These are phyloP conservation scores for Trachelus troglodyta DNA, from an alignment of 2,888 invertebrate genomes.

Conservation along the genomic window DNA sequence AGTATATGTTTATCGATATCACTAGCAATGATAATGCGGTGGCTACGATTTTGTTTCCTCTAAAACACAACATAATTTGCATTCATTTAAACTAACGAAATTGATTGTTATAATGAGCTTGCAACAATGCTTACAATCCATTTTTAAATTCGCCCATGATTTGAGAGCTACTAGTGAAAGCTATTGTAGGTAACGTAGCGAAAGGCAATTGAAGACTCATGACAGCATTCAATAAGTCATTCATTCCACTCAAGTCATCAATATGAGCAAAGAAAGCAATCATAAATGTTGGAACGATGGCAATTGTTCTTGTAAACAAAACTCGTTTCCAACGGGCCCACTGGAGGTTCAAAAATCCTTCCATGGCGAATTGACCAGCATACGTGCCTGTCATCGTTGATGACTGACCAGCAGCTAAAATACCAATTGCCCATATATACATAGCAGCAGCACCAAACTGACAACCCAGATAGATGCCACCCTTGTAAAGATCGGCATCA, in stretches of 20 bases:
- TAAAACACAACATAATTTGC: slow-evolving; percentile 63
- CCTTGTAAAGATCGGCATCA: slow-evolving; percentile 78
- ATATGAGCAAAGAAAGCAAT: slow-evolving; percentile 77
- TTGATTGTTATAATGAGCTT: slow-evolving; percentile 6
- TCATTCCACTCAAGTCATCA: slow-evolving; percentile 81
- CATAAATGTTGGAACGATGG: slow-evolving; percentile 80
- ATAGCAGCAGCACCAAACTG: slow-evolving; percentile 80
- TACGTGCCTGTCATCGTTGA: slow-evolving; percentile 86
- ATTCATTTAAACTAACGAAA: slow-evolving; percentile 6
- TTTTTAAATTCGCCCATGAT: slow-evolving; percentile 90
- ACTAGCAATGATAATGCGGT: slow-evolving; percentile 76
- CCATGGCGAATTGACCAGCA: slow-evolving; percentile 91
- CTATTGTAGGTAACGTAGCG: slow-evolving; percentile 86
- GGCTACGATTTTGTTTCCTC: slow-evolving; percentile 77
- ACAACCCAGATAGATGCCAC: slow-evolving; percentile 81
- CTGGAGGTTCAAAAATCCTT: slow-evolving; percentile 85
- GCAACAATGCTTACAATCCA: slow-evolving; percentile 73
- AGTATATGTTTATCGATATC: slow-evolving; percentile 83
- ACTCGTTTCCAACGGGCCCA: slow-evolving; percentile 92
- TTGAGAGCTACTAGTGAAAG: slow-evolving; percentile 81
- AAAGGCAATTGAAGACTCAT: slow-evolving; percentile 91
- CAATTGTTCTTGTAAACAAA: slow-evolving; percentile 84
- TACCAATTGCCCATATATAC: slow-evolving; percentile 89
- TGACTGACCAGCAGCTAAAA: slow-evolving; percentile 84
- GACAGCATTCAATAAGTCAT: slow-evolving; percentile 86